Base-by-base conservation (phyloP, 2,797 vertebrate genomes). In the Xenops minutus region DNA sequence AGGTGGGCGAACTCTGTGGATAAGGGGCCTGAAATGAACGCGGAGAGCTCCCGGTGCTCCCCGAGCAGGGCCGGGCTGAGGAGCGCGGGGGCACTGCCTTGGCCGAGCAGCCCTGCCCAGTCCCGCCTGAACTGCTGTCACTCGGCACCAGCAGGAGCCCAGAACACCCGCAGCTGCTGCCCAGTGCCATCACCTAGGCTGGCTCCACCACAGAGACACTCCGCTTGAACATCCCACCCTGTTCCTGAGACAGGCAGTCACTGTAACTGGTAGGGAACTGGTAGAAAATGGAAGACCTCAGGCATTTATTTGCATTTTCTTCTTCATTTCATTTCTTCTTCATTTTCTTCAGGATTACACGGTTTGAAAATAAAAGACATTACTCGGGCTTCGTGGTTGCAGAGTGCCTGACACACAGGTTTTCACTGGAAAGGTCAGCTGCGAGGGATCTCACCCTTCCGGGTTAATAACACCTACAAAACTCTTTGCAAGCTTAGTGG, bases 391-490 rank as follows among this genome's bases (percentile, higher is more conserved):
- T 73, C 9, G 3, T 19, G 17, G 8, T 36, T 54, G 58, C 44
- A 20, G 56, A 68, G 23, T 0, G 0, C 54, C 55, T 83, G 75
- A 51, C 43, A 29, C 1, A 0, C 19, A 62, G 72, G 36, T 58
- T 83, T 92, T 43, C 1, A 1, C 72, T 82, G 67, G 62, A 90
- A 95, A 90, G 82, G 76, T 86, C 75, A 69, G 7, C 6, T 67
- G 56, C 52, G 43, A 91, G 78, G 58, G 72, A 55, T 66, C 52
- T 58, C 44, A 10, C 34, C 41, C 30, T 85, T 83, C 51, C 62
- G 75, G 46, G 85, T 71, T 84, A 78, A n/a, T 80, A 80, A 61
- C 78, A 52, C 46, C 64, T 66, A 14, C 29, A 77, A 54, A 95
- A 79, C 51, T 56, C 55, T 63, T 81, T 37, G 69, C 8, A 16